Evolutionary conservation across 2,888 invertebrate genomes (phyloP).

Genomic region (Chrysodeixis includens): DNA sequence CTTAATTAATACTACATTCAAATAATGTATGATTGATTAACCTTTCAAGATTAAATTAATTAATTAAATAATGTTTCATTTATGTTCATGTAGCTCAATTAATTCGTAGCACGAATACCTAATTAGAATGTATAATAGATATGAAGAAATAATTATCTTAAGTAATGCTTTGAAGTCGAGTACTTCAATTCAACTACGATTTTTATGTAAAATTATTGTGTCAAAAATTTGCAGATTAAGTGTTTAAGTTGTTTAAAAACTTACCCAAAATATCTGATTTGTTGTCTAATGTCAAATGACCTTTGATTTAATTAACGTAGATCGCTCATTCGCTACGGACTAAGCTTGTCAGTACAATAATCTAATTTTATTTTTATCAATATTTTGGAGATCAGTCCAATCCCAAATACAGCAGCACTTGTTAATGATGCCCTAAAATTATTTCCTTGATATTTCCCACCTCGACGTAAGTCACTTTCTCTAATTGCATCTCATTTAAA

Average conservation of each 20-base stretch:
- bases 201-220: too few relatives aligned
- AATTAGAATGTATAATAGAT: slow-evolving; percentile 11
- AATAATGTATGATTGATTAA: slow-evolving; percentile 41
- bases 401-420: slow-evolving; percentile 45
- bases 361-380: neutral
- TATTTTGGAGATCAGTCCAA: neutral
- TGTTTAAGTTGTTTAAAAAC: too few relatives aligned
- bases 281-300: too few relatives aligned
- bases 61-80: slow-evolving; percentile 18
- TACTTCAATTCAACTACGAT: too few relatives aligned
- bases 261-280: too few relatives aligned
- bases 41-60: slow-evolving; percentile 30
- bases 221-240: too few relatives aligned
- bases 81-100: slow-evolving; percentile 17
- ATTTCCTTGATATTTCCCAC: slow-evolving; percentile 68
- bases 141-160: slow-evolving; percentile 6
- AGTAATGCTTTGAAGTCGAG: neutral
- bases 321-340: too few relatives aligned
- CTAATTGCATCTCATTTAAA: slow-evolving; percentile 82
- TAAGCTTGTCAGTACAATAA: too few relatives aligned
- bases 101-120: slow-evolving; percentile 15
- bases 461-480: slow-evolving; percentile 63
- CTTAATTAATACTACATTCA: slow-evolving; percentile 18
- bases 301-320: too few relatives aligned
- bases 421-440: slow-evolving; percentile 65